Conservation (phyloP, 2,113 vertebrate species). For the Himantopus leucocephalus region DNA sequence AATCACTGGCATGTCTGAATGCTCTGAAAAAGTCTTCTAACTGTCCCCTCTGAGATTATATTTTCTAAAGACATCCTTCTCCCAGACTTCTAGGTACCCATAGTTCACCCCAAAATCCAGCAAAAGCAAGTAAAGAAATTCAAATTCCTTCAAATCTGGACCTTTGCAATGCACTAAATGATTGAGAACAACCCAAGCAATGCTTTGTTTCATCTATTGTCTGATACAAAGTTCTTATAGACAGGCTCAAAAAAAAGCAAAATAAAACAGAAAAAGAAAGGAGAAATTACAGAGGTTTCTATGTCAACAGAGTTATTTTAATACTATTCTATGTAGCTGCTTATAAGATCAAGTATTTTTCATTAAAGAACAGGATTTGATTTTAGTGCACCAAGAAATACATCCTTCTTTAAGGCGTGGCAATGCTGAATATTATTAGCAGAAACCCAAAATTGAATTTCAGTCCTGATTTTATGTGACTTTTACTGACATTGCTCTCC, state of each 20-base stretch:
- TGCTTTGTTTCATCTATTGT: neutral
- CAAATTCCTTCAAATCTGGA: neutral
- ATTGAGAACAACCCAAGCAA: neutral
- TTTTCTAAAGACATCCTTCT: neutral
- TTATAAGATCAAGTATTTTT: neutral
- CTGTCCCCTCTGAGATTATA: neutral
- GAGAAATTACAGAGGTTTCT: neutral
- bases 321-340: neutral
- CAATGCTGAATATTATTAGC: constrained; percentile 13
- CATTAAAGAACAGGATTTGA: neutral
- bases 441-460: constrained; percentile 46
- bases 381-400: neutral
- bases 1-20: neutral
- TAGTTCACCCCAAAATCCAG: neutral
- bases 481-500: constrained; percentile 21
- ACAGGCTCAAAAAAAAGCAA: neutral
- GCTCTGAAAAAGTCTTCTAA: neutral
- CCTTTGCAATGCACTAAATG: neutral
- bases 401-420: neutral
- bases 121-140: neutral
- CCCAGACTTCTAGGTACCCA: neutral
- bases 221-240: neutral
- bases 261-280: neutral
- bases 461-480: constrained; percentile 31
- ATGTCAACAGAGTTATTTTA: neutral